Base-by-base conservation (phyloP, 1,140 invertebrate species). In the Drosophila suzukii region DNA sequence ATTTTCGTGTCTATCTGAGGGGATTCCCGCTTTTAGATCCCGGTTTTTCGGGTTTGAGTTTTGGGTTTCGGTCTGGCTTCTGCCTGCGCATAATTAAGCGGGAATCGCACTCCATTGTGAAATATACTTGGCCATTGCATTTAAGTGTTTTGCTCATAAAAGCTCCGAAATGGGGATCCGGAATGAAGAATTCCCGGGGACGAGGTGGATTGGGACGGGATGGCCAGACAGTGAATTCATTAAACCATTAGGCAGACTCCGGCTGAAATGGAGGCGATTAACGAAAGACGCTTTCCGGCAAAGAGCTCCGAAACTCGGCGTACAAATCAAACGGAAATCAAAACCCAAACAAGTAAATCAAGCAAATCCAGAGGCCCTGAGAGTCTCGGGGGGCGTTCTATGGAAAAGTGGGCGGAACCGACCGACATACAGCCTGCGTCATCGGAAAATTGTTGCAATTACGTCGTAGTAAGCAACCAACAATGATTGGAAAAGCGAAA, bases 381-480 rank as follows among this genome's bases (percentile, higher is more conserved):
- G 32, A 43, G 47, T 34, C 27, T 27, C 27, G 24, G 39, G 55
- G 27, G 71, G 46, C 36, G 61, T 24, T 15, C 11, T 32, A 8
- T 7, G 32, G 47, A 27, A 39, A 46, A 53, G 44, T 54, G 46
- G 20, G 46, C 43, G 34, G 41, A 24, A 32, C 32, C 59, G 24
- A 27, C 15, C 43, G 27, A 58, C 57, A 62, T 43, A 55, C 56
- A 50, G 57, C 49, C 59, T 77, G 63, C 65, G 75, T 77, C 63
- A 77, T 70, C 65, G 43, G 61, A 62, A 88, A 83, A 83, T 80
- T 77, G 84, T 86, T 86, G 84, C 83, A 86, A 86, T 83, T 89
- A 86, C 80, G 58, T 44, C 44, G 75, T 65, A 46, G 62, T 76
- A 86, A 70, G 67, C 75, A 82, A 61, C 38, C 62, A 59, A 77